These are phyloP conservation scores for Oasisia sp. DNA, from an alignment of 2,888 invertebrate species.

Conservation along the genomic window DNA sequence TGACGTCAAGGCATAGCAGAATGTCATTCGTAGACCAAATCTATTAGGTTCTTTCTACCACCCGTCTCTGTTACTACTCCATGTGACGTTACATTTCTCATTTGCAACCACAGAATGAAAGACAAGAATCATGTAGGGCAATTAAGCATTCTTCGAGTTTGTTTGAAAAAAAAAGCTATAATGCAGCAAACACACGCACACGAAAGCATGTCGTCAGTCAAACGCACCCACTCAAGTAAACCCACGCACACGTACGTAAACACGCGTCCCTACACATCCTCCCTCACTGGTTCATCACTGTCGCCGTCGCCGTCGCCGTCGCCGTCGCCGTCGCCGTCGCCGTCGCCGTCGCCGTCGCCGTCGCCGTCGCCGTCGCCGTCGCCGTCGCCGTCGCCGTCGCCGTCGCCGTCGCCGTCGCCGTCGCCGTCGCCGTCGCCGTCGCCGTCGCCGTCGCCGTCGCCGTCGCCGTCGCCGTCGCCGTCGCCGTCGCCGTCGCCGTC, in stretches of 20 bases:
- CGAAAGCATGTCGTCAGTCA: neutral
- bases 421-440: neutral
- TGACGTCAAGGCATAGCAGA: no score
- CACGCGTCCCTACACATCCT: neutral
- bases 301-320: no score
- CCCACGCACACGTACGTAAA: neutral
- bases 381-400: no score
- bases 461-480: neutral
- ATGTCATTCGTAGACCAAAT: no score
- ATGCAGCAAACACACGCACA: neutral
- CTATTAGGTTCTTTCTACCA: no score
- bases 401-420: neutral
- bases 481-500: neutral
- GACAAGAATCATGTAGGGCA: no score
- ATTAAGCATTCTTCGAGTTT: no score
- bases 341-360: neutral
- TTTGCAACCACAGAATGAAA: no score
- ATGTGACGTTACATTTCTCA: no score
- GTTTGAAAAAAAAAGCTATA: neutral
- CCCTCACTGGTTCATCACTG: no score
- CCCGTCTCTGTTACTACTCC: no score
- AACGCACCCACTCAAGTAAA: neutral
- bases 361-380: neutral
- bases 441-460: neutral
- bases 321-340: neutral